Base-by-base conservation (phyloP, 2,888 invertebrate species). In the Eretmocerus hayati region DNA sequence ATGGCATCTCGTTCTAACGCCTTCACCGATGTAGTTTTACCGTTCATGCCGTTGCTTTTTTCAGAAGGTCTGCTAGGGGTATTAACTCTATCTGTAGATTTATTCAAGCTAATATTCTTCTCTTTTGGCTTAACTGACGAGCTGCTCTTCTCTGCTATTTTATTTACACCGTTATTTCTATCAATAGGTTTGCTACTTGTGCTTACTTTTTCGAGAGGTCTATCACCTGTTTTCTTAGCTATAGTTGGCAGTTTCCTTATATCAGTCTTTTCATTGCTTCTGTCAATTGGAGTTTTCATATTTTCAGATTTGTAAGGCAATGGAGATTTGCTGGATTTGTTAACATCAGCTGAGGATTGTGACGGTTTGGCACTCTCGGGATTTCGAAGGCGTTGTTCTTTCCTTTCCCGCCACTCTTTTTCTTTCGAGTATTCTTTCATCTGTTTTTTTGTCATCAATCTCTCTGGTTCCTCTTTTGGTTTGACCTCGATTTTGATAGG, bases 371-470 rank as follows among this genome's bases (percentile, higher is more conserved):
- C 22, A 42, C 21, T 48, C 37, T 64, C 59, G 16, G 46, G 46
- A 40, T 56, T 59, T 26, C 54, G 56, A 21, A 52, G 56, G 2
- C 59, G 57, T 18, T 57, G 56, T 43, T 61, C 64, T 40, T 73
- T 72, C 43, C 77, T 77, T 44, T 84, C 81, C 32, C 80, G 75
- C 59, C 74, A 76, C 37, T 83, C 84, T 65, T 81, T 79, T 57
- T 87, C 85, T 59, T 83, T 83, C 60, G 86, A 81, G 60, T 80
- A 77, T 63, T 90, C 88, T 37, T 76, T 75, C 62, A 80, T 87
- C 63, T 92, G 90, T 58, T 82, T 86, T 58, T 87, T 87, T 0
- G 91, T 91, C 76, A 91, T 81, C 11, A 83, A 75, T 36, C 87
- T 76, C 56, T 87, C 88, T 0, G 79, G 76, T 50, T 81, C 67